Percentiles rank a stretch among this genome's conserved stretches.
Conservation (phyloP, 2,797 vertebrate species). For the Aselliscus stoliczkanus region DNA sequence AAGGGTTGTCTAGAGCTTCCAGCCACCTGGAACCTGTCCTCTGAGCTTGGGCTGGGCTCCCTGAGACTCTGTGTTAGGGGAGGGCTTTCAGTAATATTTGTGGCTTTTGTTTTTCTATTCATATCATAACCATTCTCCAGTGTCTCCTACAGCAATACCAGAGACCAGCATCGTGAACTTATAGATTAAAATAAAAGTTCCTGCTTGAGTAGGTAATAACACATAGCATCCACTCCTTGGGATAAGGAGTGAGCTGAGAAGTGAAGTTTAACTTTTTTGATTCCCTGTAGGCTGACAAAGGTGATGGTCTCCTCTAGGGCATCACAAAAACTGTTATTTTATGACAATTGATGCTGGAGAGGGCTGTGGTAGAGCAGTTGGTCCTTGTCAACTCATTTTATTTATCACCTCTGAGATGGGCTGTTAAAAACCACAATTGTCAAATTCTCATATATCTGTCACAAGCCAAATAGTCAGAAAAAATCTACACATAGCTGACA, state of each 20-base stretch:
- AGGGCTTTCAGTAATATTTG: neutral
- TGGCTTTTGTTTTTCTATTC: neutral
- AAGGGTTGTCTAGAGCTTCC: neutral
- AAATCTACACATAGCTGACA: conserved; percentile 29
- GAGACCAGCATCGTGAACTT: neutral
- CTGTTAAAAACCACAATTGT: conserved; percentile 40
- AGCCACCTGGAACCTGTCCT: neutral
- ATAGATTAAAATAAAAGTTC: neutral
- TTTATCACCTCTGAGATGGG: conserved; percentile 44
- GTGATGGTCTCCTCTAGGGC: neutral
- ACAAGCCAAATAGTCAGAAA: conserved; percentile 4
- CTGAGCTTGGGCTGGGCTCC: neutral
- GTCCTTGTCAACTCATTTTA: conserved; percentile 38
- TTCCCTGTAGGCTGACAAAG: neutral
- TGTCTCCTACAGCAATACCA: neutral
- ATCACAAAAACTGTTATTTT: neutral
- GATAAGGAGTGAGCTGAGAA: neutral
- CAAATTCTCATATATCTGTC: conserved; percentile 30
- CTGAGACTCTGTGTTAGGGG: neutral
- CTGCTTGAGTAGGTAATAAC: neutral
- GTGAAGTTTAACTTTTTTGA: neutral
- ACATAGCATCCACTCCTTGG: neutral
- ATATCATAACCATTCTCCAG: neutral
- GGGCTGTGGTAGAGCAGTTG: neutral
- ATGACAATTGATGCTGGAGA: neutral